phyloP scores from a whole-genome alignment of 2,888 invertebrate genomes.

The Cerceris ruficornis region DNA sequence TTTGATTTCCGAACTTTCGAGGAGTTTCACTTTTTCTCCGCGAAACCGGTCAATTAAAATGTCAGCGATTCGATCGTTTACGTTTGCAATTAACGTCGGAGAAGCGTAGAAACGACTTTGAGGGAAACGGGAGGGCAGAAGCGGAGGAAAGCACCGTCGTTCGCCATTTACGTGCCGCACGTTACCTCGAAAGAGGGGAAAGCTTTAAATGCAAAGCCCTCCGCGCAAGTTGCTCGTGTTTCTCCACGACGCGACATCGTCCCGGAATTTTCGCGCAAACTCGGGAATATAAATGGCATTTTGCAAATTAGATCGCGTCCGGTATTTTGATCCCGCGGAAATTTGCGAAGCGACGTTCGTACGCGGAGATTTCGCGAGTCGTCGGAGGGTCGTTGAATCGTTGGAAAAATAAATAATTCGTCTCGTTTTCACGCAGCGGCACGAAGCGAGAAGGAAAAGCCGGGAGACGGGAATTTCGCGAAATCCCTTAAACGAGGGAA shows the following conservation, averaged over 20 bases:
- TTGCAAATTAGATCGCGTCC: slow-evolving; percentile 7
- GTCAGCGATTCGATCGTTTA: no score
- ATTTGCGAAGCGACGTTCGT: not conserved
- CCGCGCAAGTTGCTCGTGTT: not conserved
- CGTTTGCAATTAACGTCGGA: no score
- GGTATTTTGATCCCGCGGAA: not conserved
- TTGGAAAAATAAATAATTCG: no score
- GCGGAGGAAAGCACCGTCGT: not conserved
- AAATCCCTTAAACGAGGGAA: no score
- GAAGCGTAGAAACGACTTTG: not conserved
- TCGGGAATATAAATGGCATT: slow-evolving; percentile 1
- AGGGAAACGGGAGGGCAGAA: not conserved
- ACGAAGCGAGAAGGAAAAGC: no score
- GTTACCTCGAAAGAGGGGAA: not conserved
- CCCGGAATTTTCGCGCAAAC: not conserved
- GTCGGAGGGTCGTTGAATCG: not conserved
- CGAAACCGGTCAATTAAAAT: no score
- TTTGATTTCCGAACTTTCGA: not conserved
- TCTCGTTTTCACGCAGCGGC: no score
- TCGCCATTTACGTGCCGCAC: no score
- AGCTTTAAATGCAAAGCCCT: not conserved
- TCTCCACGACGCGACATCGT: not conserved
- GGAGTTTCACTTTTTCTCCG: no score
- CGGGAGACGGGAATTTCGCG: no score
- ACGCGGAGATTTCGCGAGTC: not conserved